Base-by-base conservation (phyloP, 2,797 vertebrate species). In the Catostomus latipinnis region DNA sequence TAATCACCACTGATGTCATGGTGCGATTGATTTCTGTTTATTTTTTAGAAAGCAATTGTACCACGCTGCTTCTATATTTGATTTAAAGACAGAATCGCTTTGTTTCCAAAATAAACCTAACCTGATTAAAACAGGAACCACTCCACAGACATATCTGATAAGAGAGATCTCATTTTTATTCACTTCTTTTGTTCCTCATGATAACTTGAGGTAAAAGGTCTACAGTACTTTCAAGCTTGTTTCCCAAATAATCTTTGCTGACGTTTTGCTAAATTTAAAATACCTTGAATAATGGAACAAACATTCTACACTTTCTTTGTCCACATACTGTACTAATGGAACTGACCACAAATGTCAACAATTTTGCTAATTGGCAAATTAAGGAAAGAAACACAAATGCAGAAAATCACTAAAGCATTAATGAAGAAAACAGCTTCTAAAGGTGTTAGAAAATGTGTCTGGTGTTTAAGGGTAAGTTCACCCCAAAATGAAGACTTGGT, bases 141-240 rank as follows among this genome's bases (percentile, higher is more conserved):
- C 8, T 1, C 54, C 18, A 34, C 34, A 18, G 49, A 61, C 2
- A 0, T 18, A 65, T 14, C 57, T 14, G 14, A 58, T 58, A 9
- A 22, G 6, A 0, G 7, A 48, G 43, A 46, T 10, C 43, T 48
- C 13, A 9, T 46, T 80, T 73, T 62, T 2, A 34, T 34, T 34
- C 49, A 1, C 70, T 34, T 66, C 77, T 73, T 45, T 34, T 34
- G 50, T 58, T 67, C 70, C 45, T 60, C 16, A 11, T 62, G 34
- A 46, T 7, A 70, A 71, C 60, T 63, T 63, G 2, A 34, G 34
- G 16, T 13, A 34, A 16, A 65, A 57, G 76, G 72, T 72, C 61
- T 70, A 16, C 8, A 1, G 16, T 1, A 16, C 9, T n/a, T 13
- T 54, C 34, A 34, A 34, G 34, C 34, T 54, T 13, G 13, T 46